Evolutionary conservation across 2,888 invertebrate species (phyloP).

Genomic region (Strigamia transsilvanica): DNA sequence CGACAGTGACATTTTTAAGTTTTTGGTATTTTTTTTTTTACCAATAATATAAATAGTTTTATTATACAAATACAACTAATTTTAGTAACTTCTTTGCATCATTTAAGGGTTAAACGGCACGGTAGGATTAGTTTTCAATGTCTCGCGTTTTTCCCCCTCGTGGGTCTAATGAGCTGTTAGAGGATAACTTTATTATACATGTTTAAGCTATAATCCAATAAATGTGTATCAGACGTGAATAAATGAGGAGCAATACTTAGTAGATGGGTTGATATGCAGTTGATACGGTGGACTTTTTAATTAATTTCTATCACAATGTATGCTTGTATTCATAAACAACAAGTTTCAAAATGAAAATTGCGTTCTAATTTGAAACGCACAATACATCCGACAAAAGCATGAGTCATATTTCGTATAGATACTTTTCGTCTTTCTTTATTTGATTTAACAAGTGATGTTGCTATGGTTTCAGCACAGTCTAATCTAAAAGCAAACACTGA

Average conservation of each 20-base stretch:
- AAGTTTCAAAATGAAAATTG: not conserved
- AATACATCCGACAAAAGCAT: not conserved
- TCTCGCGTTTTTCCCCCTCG: conserved; percentile 15
- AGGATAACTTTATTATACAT: conserved; percentile 4
- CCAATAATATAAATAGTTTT: not conserved
- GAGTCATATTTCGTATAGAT: not conserved
- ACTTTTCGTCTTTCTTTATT: conserved; percentile 26
- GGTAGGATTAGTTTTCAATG: conserved; percentile 17
- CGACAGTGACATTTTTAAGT: not conserved
- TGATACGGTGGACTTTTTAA: not conserved
- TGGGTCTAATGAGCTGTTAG: not conserved
- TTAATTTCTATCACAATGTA: not conserved
- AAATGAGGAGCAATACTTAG: not conserved
- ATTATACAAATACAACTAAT: not conserved
- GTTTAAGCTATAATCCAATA: conserved; percentile 26
- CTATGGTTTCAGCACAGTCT: conserved; percentile 19
- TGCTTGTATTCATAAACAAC: not conserved
- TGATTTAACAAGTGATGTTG: conserved; percentile 21
- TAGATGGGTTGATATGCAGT: not conserved
- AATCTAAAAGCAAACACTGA: conserved; percentile 18
- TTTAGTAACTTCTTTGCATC: not conserved
- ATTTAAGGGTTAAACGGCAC: not conserved
- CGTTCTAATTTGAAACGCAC: not conserved
- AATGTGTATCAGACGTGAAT: not conserved
- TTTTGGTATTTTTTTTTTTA: not conserved